These are phyloP conservation scores for Paralvinella palmiformis DNA, from an alignment of 1,140 invertebrate species.

Conservation along the genomic window DNA sequence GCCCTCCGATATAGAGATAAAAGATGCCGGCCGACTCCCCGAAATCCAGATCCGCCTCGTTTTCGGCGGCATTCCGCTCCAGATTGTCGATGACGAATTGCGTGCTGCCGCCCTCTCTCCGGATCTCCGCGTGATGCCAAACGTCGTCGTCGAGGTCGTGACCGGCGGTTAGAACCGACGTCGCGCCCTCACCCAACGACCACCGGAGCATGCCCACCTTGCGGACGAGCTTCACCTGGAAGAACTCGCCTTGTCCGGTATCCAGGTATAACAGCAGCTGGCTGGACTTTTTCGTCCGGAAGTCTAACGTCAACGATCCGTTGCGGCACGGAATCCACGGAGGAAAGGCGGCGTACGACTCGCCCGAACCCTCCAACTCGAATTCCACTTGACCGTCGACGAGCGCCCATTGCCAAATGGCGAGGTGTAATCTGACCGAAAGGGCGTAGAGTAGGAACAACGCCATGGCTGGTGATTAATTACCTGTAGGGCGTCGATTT, in stretches of 20 bases:
- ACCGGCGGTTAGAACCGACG: slow-evolving; percentile 20
- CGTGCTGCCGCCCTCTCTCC: slow-evolving; percentile 65
- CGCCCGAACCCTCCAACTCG: not conserved
- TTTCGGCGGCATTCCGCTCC: slow-evolving; percentile 23
- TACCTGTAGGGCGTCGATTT: no score
- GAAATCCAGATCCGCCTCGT: slow-evolving; percentile 79
- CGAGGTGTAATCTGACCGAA: no score
- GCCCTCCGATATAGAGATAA: slow-evolving; percentile 82
- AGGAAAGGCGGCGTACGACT: not conserved
- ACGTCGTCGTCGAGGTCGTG: slow-evolving; percentile 58
- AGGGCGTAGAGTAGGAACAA: no score
- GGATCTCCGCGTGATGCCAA: slow-evolving; percentile 58
- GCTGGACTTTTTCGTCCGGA: not conserved
- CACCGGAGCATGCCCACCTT: slow-evolving; percentile 78
- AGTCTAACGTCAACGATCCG: slow-evolving; percentile 1
- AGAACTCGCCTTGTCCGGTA: not conserved
- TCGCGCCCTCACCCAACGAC: slow-evolving; percentile 31
- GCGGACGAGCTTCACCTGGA: slow-evolving; percentile 86
- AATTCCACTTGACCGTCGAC: not conserved
- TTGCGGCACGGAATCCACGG: slow-evolving; percentile 1
- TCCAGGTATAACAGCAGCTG: slow-evolving; percentile 3
- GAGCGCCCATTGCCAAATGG: no score
- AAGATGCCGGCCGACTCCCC: slow-evolving; percentile 70
- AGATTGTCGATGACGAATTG: slow-evolving; percentile 66
- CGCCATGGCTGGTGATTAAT: no score